Conservation (phyloP, 2,113 vertebrate genomes). For the Cheilinus undulatus region DNA sequence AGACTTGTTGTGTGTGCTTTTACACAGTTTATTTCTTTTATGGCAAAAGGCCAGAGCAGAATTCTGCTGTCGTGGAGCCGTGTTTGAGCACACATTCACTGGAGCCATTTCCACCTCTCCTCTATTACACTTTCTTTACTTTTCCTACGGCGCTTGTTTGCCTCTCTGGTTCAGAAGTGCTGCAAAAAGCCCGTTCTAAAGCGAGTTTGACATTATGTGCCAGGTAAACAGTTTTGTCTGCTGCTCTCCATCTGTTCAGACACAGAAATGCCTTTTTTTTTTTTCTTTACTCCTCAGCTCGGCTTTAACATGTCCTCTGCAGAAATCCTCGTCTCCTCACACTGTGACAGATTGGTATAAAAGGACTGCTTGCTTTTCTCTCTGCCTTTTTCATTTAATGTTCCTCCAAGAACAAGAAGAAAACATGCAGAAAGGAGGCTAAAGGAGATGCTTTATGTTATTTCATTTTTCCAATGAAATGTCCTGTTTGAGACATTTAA, state of each 20-base stretch:
- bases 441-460: not conserved
- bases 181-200: slow-evolving; percentile 21
- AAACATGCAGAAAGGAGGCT: not conserved
- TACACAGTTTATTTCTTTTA: slow-evolving; percentile 47
- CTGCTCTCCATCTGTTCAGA: slow-evolving; percentile 52
- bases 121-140: slow-evolving; percentile 17
- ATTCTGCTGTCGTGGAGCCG: slow-evolving; percentile 10
- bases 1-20: slow-evolving; percentile 51
- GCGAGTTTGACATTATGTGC: slow-evolving; percentile 42
- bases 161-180: slow-evolving; percentile 16
- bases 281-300: slow-evolving; percentile 13
- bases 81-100: slow-evolving; percentile 2
- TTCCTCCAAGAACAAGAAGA: not conserved
- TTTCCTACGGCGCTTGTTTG: slow-evolving; percentile 28
- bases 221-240: slow-evolving; percentile 48
- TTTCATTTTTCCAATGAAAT: not conserved
- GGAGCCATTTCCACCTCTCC: slow-evolving; percentile 1
- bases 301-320: slow-evolving; percentile 18
- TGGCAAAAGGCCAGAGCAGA: slow-evolving; percentile 44
- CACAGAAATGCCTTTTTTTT: slow-evolving; percentile 1
- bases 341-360: slow-evolving; percentile 25
- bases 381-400: slow-evolving; percentile 2
- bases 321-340: slow-evolving; percentile 13
- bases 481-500: not conserved
- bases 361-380: not conserved